Conservation (phyloP, 2,888 invertebrate species). For the Pristionchus fissidentatus region DNA sequence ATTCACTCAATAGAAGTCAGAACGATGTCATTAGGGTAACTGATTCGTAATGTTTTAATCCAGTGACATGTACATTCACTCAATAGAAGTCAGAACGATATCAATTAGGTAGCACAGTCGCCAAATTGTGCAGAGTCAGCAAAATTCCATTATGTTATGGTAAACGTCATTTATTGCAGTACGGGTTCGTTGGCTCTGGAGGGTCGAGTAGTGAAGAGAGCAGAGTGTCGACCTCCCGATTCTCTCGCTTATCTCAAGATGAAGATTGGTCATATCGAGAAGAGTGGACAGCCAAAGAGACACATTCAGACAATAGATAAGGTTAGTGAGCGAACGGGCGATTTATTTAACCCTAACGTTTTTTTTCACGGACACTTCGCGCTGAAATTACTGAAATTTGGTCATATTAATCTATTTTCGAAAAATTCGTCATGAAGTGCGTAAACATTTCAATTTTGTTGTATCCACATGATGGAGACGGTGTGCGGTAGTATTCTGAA, state of each 20-base stretch:
- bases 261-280: conserved; percentile 72
- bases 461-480: no score
- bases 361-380: background rate
- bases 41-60: background rate
- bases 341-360: background rate
- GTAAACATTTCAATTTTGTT: no score
- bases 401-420: background rate
- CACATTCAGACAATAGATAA: conserved; percentile 69
- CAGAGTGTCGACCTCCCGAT: conserved; percentile 72
- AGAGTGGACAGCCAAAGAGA: conserved; percentile 69
- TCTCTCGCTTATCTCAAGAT: conserved; percentile 69
- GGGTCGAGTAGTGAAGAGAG: conserved; percentile 70
- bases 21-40: background rate
- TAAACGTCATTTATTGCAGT: conserved; percentile 47
- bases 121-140: no score
- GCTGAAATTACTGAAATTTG: background rate
- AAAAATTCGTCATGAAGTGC: no score
- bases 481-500: no score
- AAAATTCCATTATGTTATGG: no score
- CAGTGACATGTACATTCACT: no score
- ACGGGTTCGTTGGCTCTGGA: conserved; percentile 69
- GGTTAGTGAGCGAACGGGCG: conserved; percentile 39
- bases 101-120: background rate
- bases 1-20: no score
- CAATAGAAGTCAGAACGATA: no score